phyloP scores from a whole-genome alignment of 2,797 vertebrate genomes.

The Molossus molossus region DNA sequence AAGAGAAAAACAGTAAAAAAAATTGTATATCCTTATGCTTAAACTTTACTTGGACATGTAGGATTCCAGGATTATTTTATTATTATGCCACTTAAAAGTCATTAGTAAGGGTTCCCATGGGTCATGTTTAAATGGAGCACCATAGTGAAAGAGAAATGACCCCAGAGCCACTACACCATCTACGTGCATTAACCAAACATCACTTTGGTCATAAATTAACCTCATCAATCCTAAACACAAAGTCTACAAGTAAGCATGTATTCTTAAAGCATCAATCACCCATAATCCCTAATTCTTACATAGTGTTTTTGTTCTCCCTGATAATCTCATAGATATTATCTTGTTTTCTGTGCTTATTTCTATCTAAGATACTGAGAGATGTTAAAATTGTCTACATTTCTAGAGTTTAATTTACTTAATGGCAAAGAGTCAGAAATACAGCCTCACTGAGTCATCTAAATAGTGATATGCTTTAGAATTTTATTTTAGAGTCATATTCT shows the following conservation, averaged over 20 bases:
- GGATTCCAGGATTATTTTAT: not conserved
- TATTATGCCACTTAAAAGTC: not conserved
- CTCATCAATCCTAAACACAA: not conserved
- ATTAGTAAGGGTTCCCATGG: not conserved
- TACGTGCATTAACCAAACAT: not conserved
- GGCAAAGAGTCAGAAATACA: not conserved
- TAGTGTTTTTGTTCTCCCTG: not conserved
- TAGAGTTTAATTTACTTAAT: slow-evolving; percentile 50
- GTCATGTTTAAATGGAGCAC: slow-evolving; percentile 23
- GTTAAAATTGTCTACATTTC: not conserved
- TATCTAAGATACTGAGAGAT: not conserved
- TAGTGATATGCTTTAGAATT: not conserved
- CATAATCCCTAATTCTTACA: slow-evolving; percentile 13
- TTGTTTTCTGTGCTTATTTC: not conserved
- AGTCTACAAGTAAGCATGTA: slow-evolving; percentile 5
- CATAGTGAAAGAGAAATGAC: not conserved
- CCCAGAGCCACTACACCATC: not conserved
- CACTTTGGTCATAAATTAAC: slow-evolving; percentile 1
- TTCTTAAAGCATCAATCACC: not conserved
- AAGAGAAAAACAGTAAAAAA: slow-evolving; percentile 42
- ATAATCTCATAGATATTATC: not conserved
- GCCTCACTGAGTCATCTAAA: not conserved
- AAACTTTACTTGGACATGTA: not conserved
- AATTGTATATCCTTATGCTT: not conserved
- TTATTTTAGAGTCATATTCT: slow-evolving; percentile 38